Conservation (phyloP, 2,113 vertebrate species). For the Leucosticte australis region DNA sequence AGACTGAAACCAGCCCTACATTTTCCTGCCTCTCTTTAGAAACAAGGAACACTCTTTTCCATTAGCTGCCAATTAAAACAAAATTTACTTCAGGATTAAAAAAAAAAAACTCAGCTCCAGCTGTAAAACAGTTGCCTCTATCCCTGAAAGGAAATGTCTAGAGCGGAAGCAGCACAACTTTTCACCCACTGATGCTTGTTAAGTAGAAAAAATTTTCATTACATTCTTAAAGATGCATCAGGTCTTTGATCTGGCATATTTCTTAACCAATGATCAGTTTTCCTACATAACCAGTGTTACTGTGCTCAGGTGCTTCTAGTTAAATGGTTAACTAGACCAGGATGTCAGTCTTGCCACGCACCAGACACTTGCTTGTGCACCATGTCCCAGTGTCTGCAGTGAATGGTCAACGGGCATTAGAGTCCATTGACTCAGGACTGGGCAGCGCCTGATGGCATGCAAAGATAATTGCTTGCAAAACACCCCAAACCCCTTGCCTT, state of each 20-base stretch:
- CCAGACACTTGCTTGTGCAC: not conserved
- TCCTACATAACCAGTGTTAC: not conserved
- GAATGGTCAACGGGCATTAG: not conserved
- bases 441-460: not conserved
- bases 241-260: not conserved
- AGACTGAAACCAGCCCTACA: not conserved
- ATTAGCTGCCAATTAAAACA: constrained; percentile 12
- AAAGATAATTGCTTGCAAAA: not conserved
- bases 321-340: not conserved
- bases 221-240: not conserved
- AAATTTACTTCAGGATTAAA: not conserved
- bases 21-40: constrained; percentile 4
- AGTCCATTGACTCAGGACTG: not conserved
- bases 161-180: not conserved
- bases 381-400: not conserved
- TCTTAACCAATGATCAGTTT: not conserved
- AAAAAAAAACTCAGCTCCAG: not conserved
- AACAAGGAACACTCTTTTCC: not conserved
- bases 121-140: not conserved
- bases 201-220: not conserved
- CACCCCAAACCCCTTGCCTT: not conserved
- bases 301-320: not conserved
- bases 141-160: not conserved
- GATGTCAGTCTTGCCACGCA: not conserved
- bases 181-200: not conserved